A percentile compares a stretch with the other conserved stretches of the same genome.
Evolutionary conservation across 1,140 invertebrate genomes (phyloP).

Genomic region (Bactericera cockerelli): DNA sequence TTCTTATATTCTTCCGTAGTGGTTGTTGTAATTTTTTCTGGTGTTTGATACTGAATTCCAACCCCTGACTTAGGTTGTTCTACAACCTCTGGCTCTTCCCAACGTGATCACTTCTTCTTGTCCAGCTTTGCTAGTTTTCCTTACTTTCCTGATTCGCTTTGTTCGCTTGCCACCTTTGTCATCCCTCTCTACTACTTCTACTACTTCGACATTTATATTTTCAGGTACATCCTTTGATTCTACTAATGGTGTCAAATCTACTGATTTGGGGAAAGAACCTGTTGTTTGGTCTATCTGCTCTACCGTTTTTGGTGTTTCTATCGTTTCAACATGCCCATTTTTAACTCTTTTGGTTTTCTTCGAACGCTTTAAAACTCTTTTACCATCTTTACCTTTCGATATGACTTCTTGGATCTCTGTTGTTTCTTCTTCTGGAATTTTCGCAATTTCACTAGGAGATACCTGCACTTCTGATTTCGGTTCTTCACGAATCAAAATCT

Average conservation of each 20-base stretch:
- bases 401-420: background rate
- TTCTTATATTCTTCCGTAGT: background rate
- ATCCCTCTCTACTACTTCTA: background rate
- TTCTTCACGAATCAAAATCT: background rate
- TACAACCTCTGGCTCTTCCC: background rate
- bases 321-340: background rate
- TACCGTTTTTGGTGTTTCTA: background rate
- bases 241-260: background rate
- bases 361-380: background rate
- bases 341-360: background rate
- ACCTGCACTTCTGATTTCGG: background rate
- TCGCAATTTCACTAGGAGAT: background rate
- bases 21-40: background rate
- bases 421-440: background rate
- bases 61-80: slow-evolving; percentile 5
- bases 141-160: background rate
- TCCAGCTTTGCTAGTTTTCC: background rate
- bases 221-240: background rate
- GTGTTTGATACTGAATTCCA: background rate
- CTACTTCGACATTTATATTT: background rate
- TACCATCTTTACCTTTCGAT: background rate
- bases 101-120: background rate
- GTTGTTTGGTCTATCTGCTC: background rate
- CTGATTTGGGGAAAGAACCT: background rate
- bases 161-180: slow-evolving; percentile 1